Evolutionary conservation across 2,888 invertebrate species (phyloP).

Genomic region (Luperina testacea): DNA sequence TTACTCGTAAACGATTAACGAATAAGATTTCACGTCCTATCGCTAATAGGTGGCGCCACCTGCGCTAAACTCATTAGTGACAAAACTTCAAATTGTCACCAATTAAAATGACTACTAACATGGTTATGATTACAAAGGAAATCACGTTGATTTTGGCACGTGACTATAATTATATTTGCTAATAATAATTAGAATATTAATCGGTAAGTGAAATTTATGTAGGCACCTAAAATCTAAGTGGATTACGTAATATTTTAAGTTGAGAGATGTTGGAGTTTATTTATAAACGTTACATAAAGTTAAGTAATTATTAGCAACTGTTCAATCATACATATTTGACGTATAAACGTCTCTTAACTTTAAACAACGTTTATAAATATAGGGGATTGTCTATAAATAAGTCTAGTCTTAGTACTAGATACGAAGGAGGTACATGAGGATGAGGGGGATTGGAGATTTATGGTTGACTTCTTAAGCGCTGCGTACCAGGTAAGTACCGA

Average conservation of each 20-base stretch:
- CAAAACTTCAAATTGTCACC: constrained; percentile 75
- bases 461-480: not conserved
- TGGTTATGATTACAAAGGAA: constrained; percentile 69
- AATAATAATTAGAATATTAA: constrained; percentile 9
- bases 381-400: too few species aligned
- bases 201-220: not conserved
- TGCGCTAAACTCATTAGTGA: constrained; percentile 74
- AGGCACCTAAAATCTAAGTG: not conserved
- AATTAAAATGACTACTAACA: constrained; percentile 76
- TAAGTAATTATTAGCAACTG: not conserved
- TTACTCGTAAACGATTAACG: constrained; percentile 55
- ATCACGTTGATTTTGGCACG: constrained; percentile 64
- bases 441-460: not conserved
- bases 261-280: not conserved
- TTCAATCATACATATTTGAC: not conserved
- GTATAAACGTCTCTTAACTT: too few species aligned
- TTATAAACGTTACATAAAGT: not conserved
- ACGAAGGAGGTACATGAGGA: not conserved
- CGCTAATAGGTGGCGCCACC: constrained; percentile 74
- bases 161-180: not conserved
- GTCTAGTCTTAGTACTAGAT: too few species aligned
- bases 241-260: not conserved
- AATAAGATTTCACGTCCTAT: constrained; percentile 68
- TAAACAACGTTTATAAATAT: too few species aligned
- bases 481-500: too few species aligned